Evolutionary conservation across 2,888 invertebrate genomes (phyloP), one percentile per base, ranked within the genome.

Genomic region (Glomeris marginata): DNA sequence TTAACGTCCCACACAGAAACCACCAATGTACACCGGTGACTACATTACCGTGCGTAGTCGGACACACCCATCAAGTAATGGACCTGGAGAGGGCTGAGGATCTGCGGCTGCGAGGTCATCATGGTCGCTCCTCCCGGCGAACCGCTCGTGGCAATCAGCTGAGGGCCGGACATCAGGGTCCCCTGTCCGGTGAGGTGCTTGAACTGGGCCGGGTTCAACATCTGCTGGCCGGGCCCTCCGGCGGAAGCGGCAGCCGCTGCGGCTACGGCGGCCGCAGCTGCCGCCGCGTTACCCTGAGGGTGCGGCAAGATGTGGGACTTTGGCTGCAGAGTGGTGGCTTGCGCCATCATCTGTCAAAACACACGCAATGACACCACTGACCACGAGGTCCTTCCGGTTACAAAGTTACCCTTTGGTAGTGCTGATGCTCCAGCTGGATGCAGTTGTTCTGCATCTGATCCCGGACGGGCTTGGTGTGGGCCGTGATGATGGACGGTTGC

Each of bases 61-160:
- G 28, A 28, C 3, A 28, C 20, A 28, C 4, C 13, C 13, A n/a
- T 20, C 40, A 52, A 60, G 62, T 64, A 77, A 5, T 28, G 28
- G 28, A 28, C 77, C 70, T 81, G 81, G 55, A 82, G 63, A 0
- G 80, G 80, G 61, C 77, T 79, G 57, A 83, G 77, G 58, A 83
- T 77, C 66, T 83, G 83, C 2, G 81, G 76, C 50, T 77, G 77
- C 34, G 58, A 57, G 13, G 75, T 73, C 28, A 77, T 69, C 69
- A 82, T 76, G 1, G 80, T 77, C 61, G 55, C 54, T 33, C 58
- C 45, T 21, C 40, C 43, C 79, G 79, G 79, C 15, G 61, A 59
- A 54, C 60, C 61, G 11, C 60, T 60, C 5, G 56, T 80, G 74
- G 54, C 76, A 74, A 51, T 76, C 73, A 51, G 69, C 63, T 56